Evolutionary conservation across 2,888 invertebrate species (phyloP), one percentile per base, ranked within the genome.

Genomic region (Volucella inanis): DNA sequence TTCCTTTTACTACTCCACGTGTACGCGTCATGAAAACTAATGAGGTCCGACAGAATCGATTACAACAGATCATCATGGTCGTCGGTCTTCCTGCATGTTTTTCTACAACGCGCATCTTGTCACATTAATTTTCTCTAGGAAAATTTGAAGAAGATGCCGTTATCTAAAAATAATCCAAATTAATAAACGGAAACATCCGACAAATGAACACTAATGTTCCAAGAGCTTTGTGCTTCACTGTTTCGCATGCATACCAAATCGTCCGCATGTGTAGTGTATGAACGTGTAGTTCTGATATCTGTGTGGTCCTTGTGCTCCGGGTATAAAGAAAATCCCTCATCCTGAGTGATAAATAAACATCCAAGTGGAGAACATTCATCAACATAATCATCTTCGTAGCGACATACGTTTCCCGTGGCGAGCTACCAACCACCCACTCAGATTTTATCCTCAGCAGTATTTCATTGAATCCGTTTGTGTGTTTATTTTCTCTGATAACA

Each of bases 121-220:
- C 49, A 31, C 31, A 59, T 39, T 54, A 41, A 15, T 45, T 41
- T 45, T 15, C 22, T 11, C 14, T 47, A 82, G 39, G 72, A 54
- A 67, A 57, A 72, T 76, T 71, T 10, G 10, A 64, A 59, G 65
- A 50, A 84, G 31, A 71, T 65, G 67, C 71, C 75, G 75, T 84
- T 84, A 84, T 80, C 84, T 61, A 71, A 80, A 67, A 80, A 84
- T 84, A 84, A 76, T 84, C 80, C 75, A 67, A 84, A 84, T 84
- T 84, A 84, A 84, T 80, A 79, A 84, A 80, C 79, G 80, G 65
- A 84, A 79, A 67, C 70, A 80, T 80, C 70, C 65, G 80, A 80
- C 80, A 84, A 80, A 84, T 83, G 70, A 82, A 76, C 74, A 83
- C 57, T 80, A 79, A 71, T 71, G 78, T 61, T 47, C 54, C 55